Evolutionary conservation across 2,113 vertebrate species (phyloP).

Genomic region (Cyprinodon brontotheroides): DNA sequence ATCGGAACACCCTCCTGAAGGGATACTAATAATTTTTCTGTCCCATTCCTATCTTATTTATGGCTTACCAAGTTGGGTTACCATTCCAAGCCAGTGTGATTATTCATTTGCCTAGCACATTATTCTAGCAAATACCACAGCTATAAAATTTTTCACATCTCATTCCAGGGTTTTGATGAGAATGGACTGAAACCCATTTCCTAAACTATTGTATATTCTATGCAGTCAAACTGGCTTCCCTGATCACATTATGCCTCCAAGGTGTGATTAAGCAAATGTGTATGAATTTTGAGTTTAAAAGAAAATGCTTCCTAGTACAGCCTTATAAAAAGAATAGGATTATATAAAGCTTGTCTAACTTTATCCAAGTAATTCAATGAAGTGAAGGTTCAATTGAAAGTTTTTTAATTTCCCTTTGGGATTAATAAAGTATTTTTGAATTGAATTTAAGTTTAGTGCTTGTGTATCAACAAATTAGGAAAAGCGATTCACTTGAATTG

Average conservation of each 20-base stretch:
- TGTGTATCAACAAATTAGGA: no score
- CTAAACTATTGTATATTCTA: conserved; percentile 60
- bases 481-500: no score
- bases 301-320: conserved; percentile 40
- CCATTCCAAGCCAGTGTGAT: conserved; percentile 67
- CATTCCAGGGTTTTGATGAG: conserved; percentile 68
- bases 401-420: neutral
- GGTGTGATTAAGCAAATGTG: conserved; percentile 66
- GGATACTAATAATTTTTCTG: conserved; percentile 49
- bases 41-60: conserved; percentile 65
- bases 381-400: conserved; percentile 31
- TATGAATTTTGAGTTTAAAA: conserved; percentile 61
- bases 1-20: conserved; percentile 49
- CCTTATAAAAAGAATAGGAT: conserved; percentile 24
- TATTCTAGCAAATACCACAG: conserved; percentile 68
- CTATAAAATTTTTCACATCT: conserved; percentile 63
- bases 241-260: conserved; percentile 65
- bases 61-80: conserved; percentile 54
- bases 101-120: conserved; percentile 71
- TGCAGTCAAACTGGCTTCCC: conserved; percentile 51
- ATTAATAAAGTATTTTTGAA: no score
- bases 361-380: conserved; percentile 38
- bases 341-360: conserved; percentile 28
- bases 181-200: conserved; percentile 62
- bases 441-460: no score